A percentile compares a stretch with the other conserved stretches of the same genome.
phyloP scores from a whole-genome alignment of 92 coral and sea anemone species.

The Virgularia gustaviana region DNA sequence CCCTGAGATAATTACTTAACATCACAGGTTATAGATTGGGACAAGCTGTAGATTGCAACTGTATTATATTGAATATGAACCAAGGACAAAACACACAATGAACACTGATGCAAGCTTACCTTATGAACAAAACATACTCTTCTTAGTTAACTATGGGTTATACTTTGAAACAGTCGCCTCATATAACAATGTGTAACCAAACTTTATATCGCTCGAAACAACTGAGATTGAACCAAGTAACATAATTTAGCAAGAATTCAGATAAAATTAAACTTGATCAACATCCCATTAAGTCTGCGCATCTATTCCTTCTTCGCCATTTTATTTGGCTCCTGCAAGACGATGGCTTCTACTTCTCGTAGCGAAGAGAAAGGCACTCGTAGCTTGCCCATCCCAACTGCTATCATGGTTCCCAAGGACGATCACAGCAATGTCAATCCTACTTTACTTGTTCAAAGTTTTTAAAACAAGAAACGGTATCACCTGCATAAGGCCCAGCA shows the following conservation, averaged over 20 bases:
- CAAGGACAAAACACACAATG: no score
- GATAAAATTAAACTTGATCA: conserved; percentile 14
- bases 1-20: no score
- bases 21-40: no score
- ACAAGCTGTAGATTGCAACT: no score
- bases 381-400: background rate
- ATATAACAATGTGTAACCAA: conserved; percentile 53
- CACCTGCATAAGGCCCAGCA: conserved; percentile 40
- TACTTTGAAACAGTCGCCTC: conserved; percentile 59
- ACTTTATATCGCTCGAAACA: conserved; percentile 43
- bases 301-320: conserved; percentile 26
- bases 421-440: background rate
- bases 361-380: conserved; percentile 32
- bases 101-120: no score
- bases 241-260: conserved; percentile 26
- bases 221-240: conserved; percentile 20
- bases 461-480: conserved; percentile 35
- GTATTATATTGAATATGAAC: no score
- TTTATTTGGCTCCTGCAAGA: conserved; percentile 54
- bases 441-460: conserved; percentile 26
- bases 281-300: background rate
- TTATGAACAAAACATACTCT: no score
- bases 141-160: no score
- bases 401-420: background rate
- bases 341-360: conserved; percentile 29